Evolutionary conservation across 2,113 vertebrate genomes (phyloP).

Genomic region (Sula dactylatra): DNA sequence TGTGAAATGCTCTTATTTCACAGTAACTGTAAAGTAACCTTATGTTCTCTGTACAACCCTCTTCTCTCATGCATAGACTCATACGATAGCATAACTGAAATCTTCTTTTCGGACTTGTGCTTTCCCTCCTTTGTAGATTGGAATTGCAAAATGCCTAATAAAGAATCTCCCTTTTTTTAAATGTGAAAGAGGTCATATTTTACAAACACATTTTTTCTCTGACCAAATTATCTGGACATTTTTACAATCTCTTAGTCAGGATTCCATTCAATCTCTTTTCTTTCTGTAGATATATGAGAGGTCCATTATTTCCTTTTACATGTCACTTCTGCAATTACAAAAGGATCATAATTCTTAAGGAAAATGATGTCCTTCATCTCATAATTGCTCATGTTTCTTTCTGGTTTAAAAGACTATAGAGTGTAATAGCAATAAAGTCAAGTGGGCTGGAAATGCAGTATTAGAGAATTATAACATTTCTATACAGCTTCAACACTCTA

Average conservation of each 20-base stretch:
- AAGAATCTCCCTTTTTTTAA: fast-evolving
- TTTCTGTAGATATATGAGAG: background rate
- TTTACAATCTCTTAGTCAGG: background rate
- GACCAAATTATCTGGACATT: background rate
- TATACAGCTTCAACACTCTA: background rate
- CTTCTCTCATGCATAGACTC: background rate
- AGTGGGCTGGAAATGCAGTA: background rate
- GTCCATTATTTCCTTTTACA: background rate
- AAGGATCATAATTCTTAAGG: background rate
- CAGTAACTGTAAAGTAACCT: background rate
- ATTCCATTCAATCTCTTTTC: background rate
- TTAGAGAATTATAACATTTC: background rate
- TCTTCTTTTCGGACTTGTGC: background rate
- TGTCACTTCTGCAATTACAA: background rate
- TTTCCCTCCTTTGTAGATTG: background rate
- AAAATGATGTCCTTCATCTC: background rate
- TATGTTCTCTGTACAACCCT: background rate
- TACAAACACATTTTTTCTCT: background rate
- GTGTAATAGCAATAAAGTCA: background rate
- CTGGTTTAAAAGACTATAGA: background rate
- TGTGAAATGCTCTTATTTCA: slow-evolving; percentile 8
- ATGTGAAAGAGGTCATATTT: background rate
- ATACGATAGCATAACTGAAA: background rate
- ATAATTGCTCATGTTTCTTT: background rate
- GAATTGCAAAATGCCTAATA: background rate